phyloP scores from a whole-genome alignment of 2,888 invertebrate species.

The Cosmia trapezina region DNA sequence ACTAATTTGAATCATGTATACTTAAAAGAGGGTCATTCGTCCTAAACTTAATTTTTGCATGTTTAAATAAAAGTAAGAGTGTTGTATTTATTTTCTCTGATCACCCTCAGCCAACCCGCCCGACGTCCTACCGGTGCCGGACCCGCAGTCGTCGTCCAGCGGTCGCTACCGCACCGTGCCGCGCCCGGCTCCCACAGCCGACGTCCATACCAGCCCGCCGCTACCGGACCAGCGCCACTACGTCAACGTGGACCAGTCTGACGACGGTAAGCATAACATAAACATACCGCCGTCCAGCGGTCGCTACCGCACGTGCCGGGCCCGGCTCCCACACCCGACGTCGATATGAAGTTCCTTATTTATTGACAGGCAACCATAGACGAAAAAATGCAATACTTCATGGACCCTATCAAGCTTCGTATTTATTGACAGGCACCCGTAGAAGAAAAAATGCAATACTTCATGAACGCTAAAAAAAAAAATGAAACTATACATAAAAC shows the following conservation, averaged over 20 bases:
- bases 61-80: not conserved
- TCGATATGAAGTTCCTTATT: no score
- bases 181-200: not conserved
- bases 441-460: no score
- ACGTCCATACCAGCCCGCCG: not conserved
- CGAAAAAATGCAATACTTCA: no score
- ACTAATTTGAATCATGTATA: not conserved
- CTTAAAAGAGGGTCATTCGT: not conserved
- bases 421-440: no score
- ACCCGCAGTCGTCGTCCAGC: slow-evolving; percentile 22
- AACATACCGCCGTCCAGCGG: not conserved
- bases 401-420: no score
- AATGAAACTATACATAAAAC: no score
- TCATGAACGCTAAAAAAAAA: no score
- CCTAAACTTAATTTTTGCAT: no score
- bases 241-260: slow-evolving; percentile 52
- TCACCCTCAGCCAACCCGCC: slow-evolving; percentile 24
- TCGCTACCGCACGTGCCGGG: not conserved
- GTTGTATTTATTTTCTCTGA: not conserved
- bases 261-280: slow-evolving; percentile 33
- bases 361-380: no score
- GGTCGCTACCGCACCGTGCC: slow-evolving; percentile 17
- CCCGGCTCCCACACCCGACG: no score
- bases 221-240: slow-evolving; percentile 23
- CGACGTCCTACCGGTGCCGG: slow-evolving; percentile 24